Base-by-base conservation (phyloP, 2,888 invertebrate genomes). In the Rapana venosa region DNA sequence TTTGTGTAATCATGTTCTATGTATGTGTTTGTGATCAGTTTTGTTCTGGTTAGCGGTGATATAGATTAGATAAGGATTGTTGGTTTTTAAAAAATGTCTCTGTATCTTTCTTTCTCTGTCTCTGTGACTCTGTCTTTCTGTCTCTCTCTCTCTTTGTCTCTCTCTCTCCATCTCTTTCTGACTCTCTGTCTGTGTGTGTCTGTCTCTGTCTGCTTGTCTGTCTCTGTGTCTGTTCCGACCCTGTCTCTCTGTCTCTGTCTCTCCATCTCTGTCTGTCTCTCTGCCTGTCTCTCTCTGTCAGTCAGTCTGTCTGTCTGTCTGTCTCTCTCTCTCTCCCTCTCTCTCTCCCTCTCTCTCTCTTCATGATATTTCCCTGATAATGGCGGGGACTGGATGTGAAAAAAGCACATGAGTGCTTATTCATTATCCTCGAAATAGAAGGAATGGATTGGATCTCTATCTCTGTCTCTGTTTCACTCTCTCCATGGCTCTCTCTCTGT, bases 341-440 rank as follows among this genome's bases (percentile, higher is more conserved):
- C n/a, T 30, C 26, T 87, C 87, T 87, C 36, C n/a, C 47, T 77
- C 74, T 74, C 30, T 36, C n/a, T n/a, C 74, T 74, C 77, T n/a
- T n/a, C n/a, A n/a, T n/a, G n/a, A n/a, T n/a, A n/a, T n/a, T n/a
- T n/a, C n/a, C n/a, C n/a, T n/a, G n/a, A n/a, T n/a, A n/a, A n/a
- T n/a, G n/a, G n/a, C n/a, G n/a, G n/a, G n/a, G n/a, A n/a, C n/a
- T n/a, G n/a, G n/a, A n/a, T n/a, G n/a, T n/a, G n/a, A n/a, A n/a
- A n/a, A n/a, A n/a, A n/a, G n/a, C n/a, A n/a, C n/a, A n/a, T n/a
- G n/a, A n/a, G n/a, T n/a, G n/a, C n/a, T n/a, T n/a, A n/a, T n/a
- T n/a, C n/a, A n/a, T n/a, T n/a, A n/a, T n/a, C n/a, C n/a, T n/a
- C n/a, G n/a, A n/a, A n/a, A n/a, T n/a, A n/a, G n/a, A n/a, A n/a